phyloP scores from a whole-genome alignment of 2,888 invertebrate species.

The Melinaea menophilus region DNA sequence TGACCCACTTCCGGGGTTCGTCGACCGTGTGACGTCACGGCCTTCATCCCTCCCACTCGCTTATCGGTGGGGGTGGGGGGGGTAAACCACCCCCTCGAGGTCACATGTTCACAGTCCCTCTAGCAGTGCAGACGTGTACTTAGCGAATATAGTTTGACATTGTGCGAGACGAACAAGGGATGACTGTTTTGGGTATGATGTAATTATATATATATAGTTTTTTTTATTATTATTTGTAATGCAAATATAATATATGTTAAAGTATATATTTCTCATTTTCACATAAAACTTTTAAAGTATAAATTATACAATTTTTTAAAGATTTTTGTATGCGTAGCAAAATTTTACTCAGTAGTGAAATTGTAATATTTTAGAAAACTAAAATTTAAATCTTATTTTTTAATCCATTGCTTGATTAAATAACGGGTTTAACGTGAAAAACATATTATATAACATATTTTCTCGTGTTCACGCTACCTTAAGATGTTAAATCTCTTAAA shows the following conservation, averaged over 20 bases:
- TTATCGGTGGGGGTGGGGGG: conserved; percentile 40
- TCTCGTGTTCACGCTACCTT: too few species aligned
- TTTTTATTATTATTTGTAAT: conserved; percentile 13
- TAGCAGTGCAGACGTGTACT: conserved; percentile 50
- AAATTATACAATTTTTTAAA: too few species aligned
- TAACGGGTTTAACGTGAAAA: too few species aligned
- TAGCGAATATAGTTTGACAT: conserved; percentile 34
- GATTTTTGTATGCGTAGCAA: too few species aligned
- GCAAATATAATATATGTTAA: neutral
- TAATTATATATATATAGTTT: conserved; percentile 4
- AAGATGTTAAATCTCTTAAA: too few species aligned
- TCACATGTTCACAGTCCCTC: conserved; percentile 59
- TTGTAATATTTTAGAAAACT: too few species aligned
- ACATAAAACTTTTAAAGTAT: too few species aligned
- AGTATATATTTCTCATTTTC: too few species aligned
- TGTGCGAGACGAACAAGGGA: conserved; percentile 40
- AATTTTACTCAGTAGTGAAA: too few species aligned
- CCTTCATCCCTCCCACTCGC: conserved; percentile 43
- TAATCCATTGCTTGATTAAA: too few species aligned
- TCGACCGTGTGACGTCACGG: conserved; percentile 73
- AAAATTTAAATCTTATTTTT: too few species aligned
- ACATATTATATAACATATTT: too few species aligned
- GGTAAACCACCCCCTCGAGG: conserved; percentile 67
- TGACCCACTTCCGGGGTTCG: conserved; percentile 71
- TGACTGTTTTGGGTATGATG: conserved; percentile 66